A percentile compares a stretch with the other conserved stretches of the same genome.
Evolutionary conservation across 2,888 invertebrate species (phyloP).

Genomic region (Buathra laborator): DNA sequence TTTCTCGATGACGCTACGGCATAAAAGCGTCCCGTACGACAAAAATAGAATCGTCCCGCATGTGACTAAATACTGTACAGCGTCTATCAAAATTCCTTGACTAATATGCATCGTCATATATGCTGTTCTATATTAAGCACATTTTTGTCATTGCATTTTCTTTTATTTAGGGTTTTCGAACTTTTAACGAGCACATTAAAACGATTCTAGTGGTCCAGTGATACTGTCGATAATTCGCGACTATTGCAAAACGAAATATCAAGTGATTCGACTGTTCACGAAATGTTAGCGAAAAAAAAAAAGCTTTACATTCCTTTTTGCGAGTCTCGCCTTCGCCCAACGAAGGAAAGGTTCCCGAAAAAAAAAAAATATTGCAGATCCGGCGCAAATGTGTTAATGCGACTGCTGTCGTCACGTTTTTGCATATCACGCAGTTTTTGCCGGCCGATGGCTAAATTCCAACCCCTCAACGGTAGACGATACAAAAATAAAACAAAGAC

Average conservation of each 20-base stretch:
- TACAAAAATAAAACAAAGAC: slow-evolving; percentile 17
- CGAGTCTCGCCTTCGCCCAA: neutral
- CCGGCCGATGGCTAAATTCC: slow-evolving; percentile 27
- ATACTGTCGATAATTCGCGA: no score
- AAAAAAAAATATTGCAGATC: neutral
- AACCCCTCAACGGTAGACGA: slow-evolving; percentile 6
- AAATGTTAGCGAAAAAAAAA: no score
- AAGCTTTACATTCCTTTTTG: neutral
- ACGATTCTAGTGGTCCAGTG: no score
- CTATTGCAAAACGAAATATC: no score
- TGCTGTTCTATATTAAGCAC: neutral
- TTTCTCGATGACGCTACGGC: slow-evolving; percentile 54
- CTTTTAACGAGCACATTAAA: neutral
- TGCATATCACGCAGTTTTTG: slow-evolving; percentile 12
- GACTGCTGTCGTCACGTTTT: slow-evolving; percentile 19
- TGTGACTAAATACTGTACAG: slow-evolving; percentile 15
- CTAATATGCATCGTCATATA: neutral
- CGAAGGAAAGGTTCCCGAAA: neutral
- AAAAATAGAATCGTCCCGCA: slow-evolving; percentile 58
- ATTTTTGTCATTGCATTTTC: neutral
- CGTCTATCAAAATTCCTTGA: neutral
- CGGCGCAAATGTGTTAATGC: neutral
- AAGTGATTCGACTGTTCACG: no score
- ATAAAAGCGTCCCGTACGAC: slow-evolving; percentile 34
- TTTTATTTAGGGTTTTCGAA: neutral